Conservation (phyloP, 2,888 invertebrate species). For the Marronus borbonicus region DNA sequence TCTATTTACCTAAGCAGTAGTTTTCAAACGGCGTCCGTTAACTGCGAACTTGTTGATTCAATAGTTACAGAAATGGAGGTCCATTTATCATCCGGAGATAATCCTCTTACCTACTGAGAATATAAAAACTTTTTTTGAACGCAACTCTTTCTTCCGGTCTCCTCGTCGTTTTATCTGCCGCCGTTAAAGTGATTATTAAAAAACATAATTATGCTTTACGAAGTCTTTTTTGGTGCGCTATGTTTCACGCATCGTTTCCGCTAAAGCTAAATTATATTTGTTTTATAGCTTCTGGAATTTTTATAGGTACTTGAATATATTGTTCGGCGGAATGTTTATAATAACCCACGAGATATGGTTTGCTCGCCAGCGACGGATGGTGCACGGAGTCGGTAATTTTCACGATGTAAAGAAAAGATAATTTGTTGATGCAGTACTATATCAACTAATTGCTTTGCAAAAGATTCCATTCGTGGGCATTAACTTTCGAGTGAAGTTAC, state of each 20-base stretch:
- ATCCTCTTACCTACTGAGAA: conserved; percentile 46
- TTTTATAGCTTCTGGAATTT: conserved; percentile 15
- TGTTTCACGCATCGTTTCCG: conserved; percentile 8
- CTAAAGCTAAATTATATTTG: conserved; percentile 19
- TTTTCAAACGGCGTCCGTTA: conserved; percentile 35
- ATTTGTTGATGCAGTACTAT: background rate
- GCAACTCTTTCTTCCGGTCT: conserved; percentile 30
- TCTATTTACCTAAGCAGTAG: conserved; percentile 43
- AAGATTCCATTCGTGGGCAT: too few species aligned
- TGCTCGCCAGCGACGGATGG: background rate
- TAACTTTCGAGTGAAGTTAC: too few species aligned
- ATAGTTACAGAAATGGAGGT: conserved; percentile 55
- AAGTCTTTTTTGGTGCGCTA: background rate
- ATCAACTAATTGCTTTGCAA: too few species aligned
- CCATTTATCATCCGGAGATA: conserved; percentile 46
- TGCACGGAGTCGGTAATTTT: background rate
- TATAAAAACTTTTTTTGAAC: conserved; percentile 34
- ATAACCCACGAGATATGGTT: conserved; percentile 2
- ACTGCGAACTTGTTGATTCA: conserved; percentile 55
- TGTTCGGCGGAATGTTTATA: conserved; percentile 13
- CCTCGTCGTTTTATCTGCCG: conserved; percentile 6
- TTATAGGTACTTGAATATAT: conserved; percentile 22
- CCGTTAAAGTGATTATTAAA: conserved; percentile 36
- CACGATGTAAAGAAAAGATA: background rate
- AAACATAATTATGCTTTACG: conserved; percentile 36